phyloP scores from a whole-genome alignment of 2,797 vertebrate species.

The Gallinago solitaria region DNA sequence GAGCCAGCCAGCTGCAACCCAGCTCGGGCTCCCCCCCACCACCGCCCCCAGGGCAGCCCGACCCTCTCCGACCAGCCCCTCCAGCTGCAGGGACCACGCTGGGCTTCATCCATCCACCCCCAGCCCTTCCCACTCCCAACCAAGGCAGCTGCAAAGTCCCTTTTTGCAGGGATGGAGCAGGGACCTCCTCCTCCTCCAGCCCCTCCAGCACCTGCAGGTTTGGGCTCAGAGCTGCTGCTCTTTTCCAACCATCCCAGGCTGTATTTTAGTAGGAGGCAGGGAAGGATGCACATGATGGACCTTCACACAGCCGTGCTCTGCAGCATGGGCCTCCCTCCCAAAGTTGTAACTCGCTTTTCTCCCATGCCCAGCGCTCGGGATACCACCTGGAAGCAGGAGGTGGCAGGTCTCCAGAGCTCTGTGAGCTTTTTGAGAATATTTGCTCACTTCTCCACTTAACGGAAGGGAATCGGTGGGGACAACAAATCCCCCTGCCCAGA shows the following conservation, averaged over 20 bases:
- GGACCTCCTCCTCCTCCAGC: neutral
- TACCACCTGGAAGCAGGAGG: neutral
- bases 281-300: rapidly evolving
- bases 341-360: neutral
- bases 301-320: neutral
- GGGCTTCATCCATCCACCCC: neutral
- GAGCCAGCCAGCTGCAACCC: neutral
- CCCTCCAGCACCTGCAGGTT: neutral
- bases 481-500: neutral
- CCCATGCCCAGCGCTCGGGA: rapidly evolving
- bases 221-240: neutral
- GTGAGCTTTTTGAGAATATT: neutral
- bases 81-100: neutral
- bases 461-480: neutral
- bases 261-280: neutral
- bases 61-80: neutral
- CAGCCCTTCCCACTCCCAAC: neutral
- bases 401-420: neutral
- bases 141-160: neutral
- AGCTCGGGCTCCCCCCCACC: neutral
- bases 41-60: rapidly evolving
- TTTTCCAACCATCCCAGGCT: neutral
- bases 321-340: neutral
- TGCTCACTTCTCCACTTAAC: neutral
- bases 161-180: neutral